Percentiles rank a stretch among this genome's conserved stretches.
These are phyloP conservation scores for Koerneria pararmatus DNA, from an alignment of 2,888 invertebrate species.

Conservation along the genomic window DNA sequence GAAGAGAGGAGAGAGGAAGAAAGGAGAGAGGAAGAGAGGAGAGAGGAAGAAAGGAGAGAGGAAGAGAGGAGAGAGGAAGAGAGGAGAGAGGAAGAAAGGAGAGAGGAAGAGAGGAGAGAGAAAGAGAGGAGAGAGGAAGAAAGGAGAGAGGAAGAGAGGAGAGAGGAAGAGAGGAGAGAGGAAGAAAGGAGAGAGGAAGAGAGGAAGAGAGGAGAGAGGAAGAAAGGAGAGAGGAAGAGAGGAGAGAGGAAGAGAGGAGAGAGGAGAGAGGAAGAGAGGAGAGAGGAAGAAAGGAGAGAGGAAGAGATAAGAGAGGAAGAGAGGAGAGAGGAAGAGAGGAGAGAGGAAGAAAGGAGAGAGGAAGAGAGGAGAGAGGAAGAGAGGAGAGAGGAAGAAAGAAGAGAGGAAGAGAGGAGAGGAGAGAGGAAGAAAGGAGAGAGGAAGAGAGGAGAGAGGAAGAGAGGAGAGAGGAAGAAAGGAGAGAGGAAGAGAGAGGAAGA, in stretches of 20 bases:
- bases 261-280: conserved; percentile 21
- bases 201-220: not conserved
- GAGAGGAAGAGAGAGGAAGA: not conserved
- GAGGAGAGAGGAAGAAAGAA: conserved; percentile 24
- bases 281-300: conserved; percentile 3
- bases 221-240: not conserved
- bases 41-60: not conserved
- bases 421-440: conserved; percentile 1
- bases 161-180: conserved; percentile 4
- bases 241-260: conserved; percentile 13
- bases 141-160: not conserved
- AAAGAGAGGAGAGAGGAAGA: conserved; percentile 1
- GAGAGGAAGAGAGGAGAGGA: conserved; percentile 10
- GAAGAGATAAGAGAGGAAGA: no score
- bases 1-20: not conserved
- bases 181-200: not conserved
- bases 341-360: conserved; percentile 18
- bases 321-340: conserved; percentile 18
- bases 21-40: not conserved
- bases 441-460: conserved; percentile 6
- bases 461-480: not conserved
- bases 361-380: conserved; percentile 13
- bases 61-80: not conserved
- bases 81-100: conserved; percentile 5
- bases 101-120: conserved; percentile 5